Conservation (phyloP, 2,113 vertebrate species). For the Zingel zingel region DNA sequence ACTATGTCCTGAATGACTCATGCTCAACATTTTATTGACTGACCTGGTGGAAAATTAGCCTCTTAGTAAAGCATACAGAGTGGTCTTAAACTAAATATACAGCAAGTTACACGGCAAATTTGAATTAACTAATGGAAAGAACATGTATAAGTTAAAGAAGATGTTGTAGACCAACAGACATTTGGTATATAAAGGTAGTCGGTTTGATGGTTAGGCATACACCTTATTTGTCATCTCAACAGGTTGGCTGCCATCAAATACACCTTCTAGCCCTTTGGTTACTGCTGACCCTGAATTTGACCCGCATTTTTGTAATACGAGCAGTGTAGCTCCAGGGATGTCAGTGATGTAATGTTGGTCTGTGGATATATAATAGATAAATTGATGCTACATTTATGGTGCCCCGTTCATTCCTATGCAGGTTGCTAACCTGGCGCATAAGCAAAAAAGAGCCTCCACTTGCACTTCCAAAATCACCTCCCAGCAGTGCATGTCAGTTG, state of each 20-base stretch:
- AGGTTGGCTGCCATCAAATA: not conserved
- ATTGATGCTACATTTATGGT: too few species aligned
- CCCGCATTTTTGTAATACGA: not conserved
- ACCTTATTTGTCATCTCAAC: not conserved
- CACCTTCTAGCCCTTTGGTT: not conserved
- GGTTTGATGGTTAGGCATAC: not conserved
- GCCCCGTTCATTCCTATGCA: not conserved
- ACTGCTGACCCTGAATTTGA: not conserved
- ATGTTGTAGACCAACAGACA: not conserved
- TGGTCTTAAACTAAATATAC: not conserved
- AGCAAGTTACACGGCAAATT: not conserved
- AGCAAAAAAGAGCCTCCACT: not conserved
- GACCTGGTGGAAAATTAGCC: slow-evolving; percentile 17
- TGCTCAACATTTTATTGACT: slow-evolving; percentile 30
- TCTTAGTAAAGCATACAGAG: not conserved
- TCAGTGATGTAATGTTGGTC: not conserved
- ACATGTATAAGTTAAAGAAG: not conserved
- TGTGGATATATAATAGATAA: not conserved
- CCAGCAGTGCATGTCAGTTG: too few species aligned
- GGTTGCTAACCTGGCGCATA: too few species aligned
- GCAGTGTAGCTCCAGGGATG: not conserved
- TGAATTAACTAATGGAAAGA: not conserved
- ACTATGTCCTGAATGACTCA: slow-evolving; percentile 29
- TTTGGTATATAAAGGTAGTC: not conserved
- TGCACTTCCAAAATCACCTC: not conserved